A percentile compares a stretch with the other conserved stretches of the same genome.
These are phyloP conservation scores for Nezara viridula DNA, from an alignment of 2,888 invertebrate genomes.

Conservation along the genomic window DNA sequence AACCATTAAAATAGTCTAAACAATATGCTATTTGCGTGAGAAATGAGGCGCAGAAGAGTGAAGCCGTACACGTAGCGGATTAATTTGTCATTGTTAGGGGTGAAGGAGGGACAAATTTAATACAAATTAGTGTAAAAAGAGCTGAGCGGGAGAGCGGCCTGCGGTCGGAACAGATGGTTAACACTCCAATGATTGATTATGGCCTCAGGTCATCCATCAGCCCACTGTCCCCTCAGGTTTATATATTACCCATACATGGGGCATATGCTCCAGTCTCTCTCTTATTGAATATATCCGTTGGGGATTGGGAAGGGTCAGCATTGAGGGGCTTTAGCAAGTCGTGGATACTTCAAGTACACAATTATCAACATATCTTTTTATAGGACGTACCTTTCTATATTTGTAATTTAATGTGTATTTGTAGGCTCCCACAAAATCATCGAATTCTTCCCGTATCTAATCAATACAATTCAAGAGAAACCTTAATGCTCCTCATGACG, in stretches of 20 bases:
- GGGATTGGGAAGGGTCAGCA: not conserved
- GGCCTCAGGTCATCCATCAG: not conserved
- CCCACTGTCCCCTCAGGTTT: not conserved
- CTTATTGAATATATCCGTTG: not conserved
- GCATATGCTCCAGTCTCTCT: not conserved
- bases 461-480: no score
- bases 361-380: no score
- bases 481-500: no score
- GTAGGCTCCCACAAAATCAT: no score
- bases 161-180: slow-evolving; percentile 25
- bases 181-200: slow-evolving; percentile 5
- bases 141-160: not conserved
- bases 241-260: slow-evolving; percentile 11
- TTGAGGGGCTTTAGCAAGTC: no score
- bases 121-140: slow-evolving; percentile 35
- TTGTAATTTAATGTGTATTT: no score
- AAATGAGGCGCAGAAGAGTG: not conserved
- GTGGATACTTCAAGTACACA: no score
- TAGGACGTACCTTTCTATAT: no score
- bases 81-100: slow-evolving; percentile 19
- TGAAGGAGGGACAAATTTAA: slow-evolving; percentile 8
- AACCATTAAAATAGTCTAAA: not conserved
- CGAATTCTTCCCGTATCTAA: no score
- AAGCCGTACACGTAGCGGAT: not conserved
- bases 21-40: not conserved